Percentiles rank a stretch among this genome's conserved stretches.
Evolutionary conservation across 92 coral and sea anemone genomes (phyloP).

Genomic region (Palythoa caribaeorum): DNA sequence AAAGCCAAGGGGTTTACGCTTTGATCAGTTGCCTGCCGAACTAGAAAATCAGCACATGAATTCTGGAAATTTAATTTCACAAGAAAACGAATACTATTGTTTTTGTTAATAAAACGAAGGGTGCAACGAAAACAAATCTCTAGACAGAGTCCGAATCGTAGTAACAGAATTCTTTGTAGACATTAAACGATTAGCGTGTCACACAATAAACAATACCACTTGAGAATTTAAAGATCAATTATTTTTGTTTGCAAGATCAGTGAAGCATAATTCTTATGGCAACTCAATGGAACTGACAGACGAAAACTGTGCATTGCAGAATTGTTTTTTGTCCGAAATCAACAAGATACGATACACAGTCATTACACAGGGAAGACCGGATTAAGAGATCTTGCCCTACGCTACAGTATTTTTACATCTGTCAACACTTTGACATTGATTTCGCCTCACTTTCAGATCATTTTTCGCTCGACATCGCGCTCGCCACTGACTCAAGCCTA

Average conservation of each 20-base stretch:
- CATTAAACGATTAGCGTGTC: neutral
- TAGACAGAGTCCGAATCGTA: neutral
- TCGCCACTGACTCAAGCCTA: conserved; percentile 11
- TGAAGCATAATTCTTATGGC: conserved; percentile 20
- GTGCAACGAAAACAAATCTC: neutral
- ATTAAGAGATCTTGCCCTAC: neutral
- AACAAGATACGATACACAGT: neutral
- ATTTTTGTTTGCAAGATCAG: conserved; percentile 23
- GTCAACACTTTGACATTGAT: conserved; percentile 18
- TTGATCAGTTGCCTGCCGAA: conserved; percentile 31
- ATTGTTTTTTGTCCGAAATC: neutral
- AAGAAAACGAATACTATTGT: neutral
- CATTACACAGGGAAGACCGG: neutral
- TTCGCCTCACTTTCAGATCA: conserved; percentile 32
- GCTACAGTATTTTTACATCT: neutral
- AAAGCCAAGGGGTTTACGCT: neutral
- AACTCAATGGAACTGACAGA: neutral
- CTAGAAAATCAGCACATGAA: neutral
- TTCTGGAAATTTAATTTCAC: neutral
- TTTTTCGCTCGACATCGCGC: neutral
- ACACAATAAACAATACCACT: conserved; percentile 12
- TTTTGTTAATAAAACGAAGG: neutral
- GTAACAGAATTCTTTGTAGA: conserved; percentile 26
- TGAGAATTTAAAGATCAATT: neutral
- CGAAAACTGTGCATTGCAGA: neutral